phyloP scores from a whole-genome alignment of 1,140 invertebrate genomes.

The Drosophila trapezifrons region DNA sequence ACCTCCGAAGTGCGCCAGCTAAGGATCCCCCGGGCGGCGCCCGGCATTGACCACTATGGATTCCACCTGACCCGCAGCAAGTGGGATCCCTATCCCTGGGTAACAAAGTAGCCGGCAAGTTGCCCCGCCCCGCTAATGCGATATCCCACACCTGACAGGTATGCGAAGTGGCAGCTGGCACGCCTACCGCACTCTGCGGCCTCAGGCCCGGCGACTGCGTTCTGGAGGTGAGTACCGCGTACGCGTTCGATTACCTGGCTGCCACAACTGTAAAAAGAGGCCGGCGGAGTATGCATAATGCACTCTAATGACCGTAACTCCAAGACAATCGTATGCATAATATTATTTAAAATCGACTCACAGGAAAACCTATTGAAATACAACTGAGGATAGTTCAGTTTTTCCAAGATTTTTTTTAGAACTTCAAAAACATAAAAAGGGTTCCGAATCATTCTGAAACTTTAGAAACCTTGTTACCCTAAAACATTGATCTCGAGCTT shows the following conservation, averaged over 20 bases:
- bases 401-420: not conserved
- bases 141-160: slow-evolving; percentile 63
- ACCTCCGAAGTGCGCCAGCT: slow-evolving; percentile 72
- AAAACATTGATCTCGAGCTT: not conserved
- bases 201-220: slow-evolving; percentile 87
- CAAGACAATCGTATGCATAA: not conserved
- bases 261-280: slow-evolving; percentile 8
- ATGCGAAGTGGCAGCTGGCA: slow-evolving; percentile 84
- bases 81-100: slow-evolving; percentile 90
- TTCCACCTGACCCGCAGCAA: slow-evolving; percentile 88
- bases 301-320: not conserved
- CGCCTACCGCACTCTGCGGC: slow-evolving; percentile 85
- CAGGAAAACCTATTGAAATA: not conserved
- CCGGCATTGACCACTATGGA: slow-evolving; percentile 84
- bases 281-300: not conserved
- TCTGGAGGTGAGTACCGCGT: slow-evolving; percentile 84
- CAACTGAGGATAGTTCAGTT: not conserved
- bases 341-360: not conserved
- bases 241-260: slow-evolving; percentile 1
- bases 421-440: too few relatives aligned
- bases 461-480: too few relatives aligned
- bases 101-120: slow-evolving; percentile 63
- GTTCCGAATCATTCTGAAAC: not conserved
- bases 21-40: slow-evolving; percentile 74
- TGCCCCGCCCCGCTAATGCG: slow-evolving; percentile 58